A percentile compares a stretch with the other conserved stretches of the same genome.
Evolutionary conservation across 23 tunicate genomes (phyloP).

Genomic region (Trididemnum miniatum): DNA sequence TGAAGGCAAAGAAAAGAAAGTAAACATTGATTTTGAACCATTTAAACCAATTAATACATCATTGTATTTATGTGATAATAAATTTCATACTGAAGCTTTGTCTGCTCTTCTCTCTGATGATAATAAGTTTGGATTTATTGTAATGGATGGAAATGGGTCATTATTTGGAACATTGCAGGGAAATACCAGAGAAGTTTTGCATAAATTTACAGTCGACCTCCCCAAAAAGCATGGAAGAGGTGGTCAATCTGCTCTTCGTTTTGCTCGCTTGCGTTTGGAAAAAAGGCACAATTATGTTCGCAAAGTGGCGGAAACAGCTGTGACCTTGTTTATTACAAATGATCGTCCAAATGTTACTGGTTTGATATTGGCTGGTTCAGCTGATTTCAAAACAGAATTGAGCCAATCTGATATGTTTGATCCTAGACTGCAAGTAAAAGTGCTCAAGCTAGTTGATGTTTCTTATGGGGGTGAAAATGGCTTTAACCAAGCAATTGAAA

Average conservation of each 20-base stretch:
- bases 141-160: slow-evolving; percentile 99
- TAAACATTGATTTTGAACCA: slow-evolving; percentile 98
- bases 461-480: slow-evolving; percentile 99
- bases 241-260: slow-evolving; percentile 99
- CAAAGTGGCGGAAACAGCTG: slow-evolving; percentile 98
- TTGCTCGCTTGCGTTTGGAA: slow-evolving; percentile 98
- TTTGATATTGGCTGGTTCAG: slow-evolving; percentile 95
- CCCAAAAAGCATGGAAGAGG: slow-evolving; percentile 99
- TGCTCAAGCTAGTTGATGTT: slow-evolving; percentile 90
- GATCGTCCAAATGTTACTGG: slow-evolving; percentile 94
- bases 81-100: slow-evolving; percentile 97
- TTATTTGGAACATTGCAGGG: slow-evolving; percentile 96
- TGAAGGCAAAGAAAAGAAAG: slow-evolving; percentile 99
- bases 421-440: slow-evolving; percentile 77
- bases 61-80: slow-evolving; percentile 92
- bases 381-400: slow-evolving; percentile 95
- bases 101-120: slow-evolving; percentile 93
- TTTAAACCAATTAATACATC: slow-evolving; percentile 98
- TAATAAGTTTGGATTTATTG: slow-evolving; percentile 93
- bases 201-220: slow-evolving; percentile 93
- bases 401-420: slow-evolving; percentile 99
- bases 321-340: slow-evolving; percentile 87
- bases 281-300: slow-evolving; percentile 98
- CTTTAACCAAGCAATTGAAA: slow-evolving; percentile 98
- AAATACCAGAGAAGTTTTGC: slow-evolving; percentile 95